Base-by-base conservation (phyloP, 64 coral and sea anemone genomes). In the Montipora cactus region DNA sequence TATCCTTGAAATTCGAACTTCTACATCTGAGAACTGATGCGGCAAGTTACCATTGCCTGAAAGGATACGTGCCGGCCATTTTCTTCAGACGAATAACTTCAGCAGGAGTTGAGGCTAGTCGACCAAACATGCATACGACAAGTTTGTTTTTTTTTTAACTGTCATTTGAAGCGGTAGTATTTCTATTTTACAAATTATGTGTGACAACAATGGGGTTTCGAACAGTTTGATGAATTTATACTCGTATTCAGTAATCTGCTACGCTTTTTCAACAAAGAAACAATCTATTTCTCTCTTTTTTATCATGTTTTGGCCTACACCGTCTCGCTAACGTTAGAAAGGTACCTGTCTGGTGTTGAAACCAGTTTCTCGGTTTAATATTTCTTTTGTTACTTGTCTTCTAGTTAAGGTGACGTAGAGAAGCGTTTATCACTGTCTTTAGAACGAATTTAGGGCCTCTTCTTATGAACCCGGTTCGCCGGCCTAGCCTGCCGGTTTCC, bases 71-170 rank as follows among this genome's bases (percentile, higher is more conserved):
- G 4, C 28, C 67, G 23, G 46, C 4, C 67, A 16, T 70, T 10
- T 19, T 37, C 45, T 8, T 19, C 4, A 67, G 11, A 18, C 19
- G 11, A 13, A 67, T 16, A 49, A 50, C 7, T 20, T 21, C 66
- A 51, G 64, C 66, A 37, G 37, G 37, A 37, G 47, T 64, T 18
- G 19, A 3, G 18, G 66, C 53, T 11, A 18, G 62, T 16, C 10
- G 66, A 9, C 71, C 44, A 14, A 71, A 16, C 82, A 86, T 50
- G 49, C 59, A 86, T 78, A 78, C 44, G 46, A 70, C 66, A 72
- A 86, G 82, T 86, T 86, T 86, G 82, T 86, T 49, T 47, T 86
- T 71, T 49, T 49, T 49, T 16, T 59, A 57, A 62, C 20, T 61
- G 21, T 86, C 47, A 71, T 86, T 86, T 49, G 20, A 8, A 25